Evolutionary conservation across 2,113 vertebrate genomes (phyloP).

Genomic region (Monopterus albus): DNA sequence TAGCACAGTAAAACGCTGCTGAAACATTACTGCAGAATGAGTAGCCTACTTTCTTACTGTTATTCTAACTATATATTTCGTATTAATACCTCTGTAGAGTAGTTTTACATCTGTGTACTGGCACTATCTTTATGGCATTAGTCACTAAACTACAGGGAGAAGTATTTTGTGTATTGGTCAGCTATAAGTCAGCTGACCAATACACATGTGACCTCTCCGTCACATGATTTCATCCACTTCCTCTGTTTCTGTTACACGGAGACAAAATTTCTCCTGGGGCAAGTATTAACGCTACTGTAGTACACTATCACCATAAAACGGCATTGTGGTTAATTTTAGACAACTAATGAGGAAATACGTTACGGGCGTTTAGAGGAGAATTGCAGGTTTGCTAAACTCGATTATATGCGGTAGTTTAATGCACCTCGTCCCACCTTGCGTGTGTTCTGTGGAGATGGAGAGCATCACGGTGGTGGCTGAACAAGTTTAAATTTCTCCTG

Average conservation of each 20-base stretch:
- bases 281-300: fast-evolving
- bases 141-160: too few species aligned
- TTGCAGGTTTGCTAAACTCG: neutral
- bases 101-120: too few species aligned
- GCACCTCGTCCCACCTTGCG: fast-evolving
- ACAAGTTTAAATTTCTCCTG: neutral
- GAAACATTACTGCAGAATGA: too few species aligned
- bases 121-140: too few species aligned
- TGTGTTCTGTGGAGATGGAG: neutral
- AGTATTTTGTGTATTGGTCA: slow-evolving; percentile 28
- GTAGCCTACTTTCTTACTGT: too few species aligned
- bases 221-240: slow-evolving; percentile 64
- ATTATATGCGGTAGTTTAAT: neutral
- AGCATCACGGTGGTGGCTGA: neutral
- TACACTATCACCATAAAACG: neutral
- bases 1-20: too few species aligned
- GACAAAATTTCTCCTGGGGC: neutral
- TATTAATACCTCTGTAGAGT: too few species aligned
- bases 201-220: slow-evolving; percentile 61
- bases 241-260: neutral
- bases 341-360: too few species aligned
- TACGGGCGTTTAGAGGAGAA: too few species aligned
- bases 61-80: too few species aligned
- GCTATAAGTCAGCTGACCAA: too few species aligned
- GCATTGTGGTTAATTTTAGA: neutral